These are phyloP conservation scores for Pantala flavescens DNA, from an alignment of 1,140 invertebrate species.

Conservation along the genomic window DNA sequence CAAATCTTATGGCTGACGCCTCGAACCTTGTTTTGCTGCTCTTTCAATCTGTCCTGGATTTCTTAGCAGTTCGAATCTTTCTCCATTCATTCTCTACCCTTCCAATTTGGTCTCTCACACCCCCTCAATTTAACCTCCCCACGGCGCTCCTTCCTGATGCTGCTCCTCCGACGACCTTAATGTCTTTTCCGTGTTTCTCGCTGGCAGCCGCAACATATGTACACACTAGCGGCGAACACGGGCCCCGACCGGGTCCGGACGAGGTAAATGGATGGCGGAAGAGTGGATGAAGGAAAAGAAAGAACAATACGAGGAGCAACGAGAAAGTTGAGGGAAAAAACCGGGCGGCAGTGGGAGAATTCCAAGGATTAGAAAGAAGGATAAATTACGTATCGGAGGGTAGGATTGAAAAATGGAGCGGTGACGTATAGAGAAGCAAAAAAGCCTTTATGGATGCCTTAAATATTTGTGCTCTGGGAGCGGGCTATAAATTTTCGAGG, in stretches of 20 bases:
- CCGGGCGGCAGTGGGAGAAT: too few relatives aligned
- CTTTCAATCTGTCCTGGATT: not conserved
- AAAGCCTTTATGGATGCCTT: too few relatives aligned
- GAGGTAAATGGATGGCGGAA: constrained; percentile 7
- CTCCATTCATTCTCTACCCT: not conserved
- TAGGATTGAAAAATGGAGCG: too few relatives aligned
- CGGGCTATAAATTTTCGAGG: too few relatives aligned
- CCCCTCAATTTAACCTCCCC: not conserved
- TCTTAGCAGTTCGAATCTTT: not conserved
- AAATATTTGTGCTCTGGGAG: too few relatives aligned
- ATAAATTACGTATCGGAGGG: too few relatives aligned
- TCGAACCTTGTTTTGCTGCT: not conserved
- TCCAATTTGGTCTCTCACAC: not conserved
- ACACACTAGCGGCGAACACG: constrained; percentile 6
- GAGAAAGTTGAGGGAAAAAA: too few relatives aligned
- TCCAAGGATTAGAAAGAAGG: too few relatives aligned
- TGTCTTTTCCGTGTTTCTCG: not conserved
- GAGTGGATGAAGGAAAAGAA: not conserved
- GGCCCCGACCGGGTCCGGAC: not conserved
- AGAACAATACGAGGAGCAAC: too few relatives aligned
- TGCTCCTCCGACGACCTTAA: constrained; percentile 1
- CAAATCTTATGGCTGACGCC: not conserved
- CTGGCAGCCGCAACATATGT: constrained; percentile 7
- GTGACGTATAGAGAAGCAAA: too few relatives aligned
- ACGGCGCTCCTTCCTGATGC: not conserved